Conservation (phyloP, 2,888 invertebrate genomes). For the Sthenelais limicola region DNA sequence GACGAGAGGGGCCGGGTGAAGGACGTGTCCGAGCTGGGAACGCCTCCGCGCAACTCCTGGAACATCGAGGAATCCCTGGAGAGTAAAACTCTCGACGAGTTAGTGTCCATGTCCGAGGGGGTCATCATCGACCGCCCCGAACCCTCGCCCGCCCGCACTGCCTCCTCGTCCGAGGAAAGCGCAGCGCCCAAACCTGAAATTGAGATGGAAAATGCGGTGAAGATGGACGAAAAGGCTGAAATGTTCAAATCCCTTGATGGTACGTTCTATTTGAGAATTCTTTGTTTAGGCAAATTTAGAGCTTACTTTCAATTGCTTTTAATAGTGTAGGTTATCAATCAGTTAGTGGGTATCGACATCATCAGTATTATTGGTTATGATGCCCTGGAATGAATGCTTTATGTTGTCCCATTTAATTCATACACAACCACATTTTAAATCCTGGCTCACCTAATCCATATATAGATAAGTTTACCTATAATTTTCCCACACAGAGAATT, state of each 20-base stretch:
- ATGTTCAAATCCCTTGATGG: constrained; percentile 91
- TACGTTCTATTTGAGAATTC: too few species aligned
- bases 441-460: too few species aligned
- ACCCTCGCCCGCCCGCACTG: background rate
- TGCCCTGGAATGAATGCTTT: too few species aligned
- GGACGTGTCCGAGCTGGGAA: constrained; percentile 37
- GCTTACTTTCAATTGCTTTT: too few species aligned
- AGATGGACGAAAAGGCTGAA: constrained; percentile 86
- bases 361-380: too few species aligned
- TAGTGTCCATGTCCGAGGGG: background rate
- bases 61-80: background rate
- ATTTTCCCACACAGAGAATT: too few species aligned
- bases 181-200: constrained; percentile 39
- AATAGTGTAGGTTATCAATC: too few species aligned
- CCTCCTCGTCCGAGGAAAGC: background rate
- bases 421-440: too few species aligned
- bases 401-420: too few species aligned
- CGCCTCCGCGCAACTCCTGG: constrained; percentile 14
- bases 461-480: too few species aligned
- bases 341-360: too few species aligned
- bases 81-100: constrained; percentile 1
- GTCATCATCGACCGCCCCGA: constrained; percentile 6
- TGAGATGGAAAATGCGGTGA: constrained; percentile 63
- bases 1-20: constrained; percentile 41
- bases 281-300: too few species aligned